A percentile compares a stretch with the other conserved stretches of the same genome.
phyloP scores from a whole-genome alignment of 2,888 invertebrate genomes.

The Drosophila setosimentum region DNA sequence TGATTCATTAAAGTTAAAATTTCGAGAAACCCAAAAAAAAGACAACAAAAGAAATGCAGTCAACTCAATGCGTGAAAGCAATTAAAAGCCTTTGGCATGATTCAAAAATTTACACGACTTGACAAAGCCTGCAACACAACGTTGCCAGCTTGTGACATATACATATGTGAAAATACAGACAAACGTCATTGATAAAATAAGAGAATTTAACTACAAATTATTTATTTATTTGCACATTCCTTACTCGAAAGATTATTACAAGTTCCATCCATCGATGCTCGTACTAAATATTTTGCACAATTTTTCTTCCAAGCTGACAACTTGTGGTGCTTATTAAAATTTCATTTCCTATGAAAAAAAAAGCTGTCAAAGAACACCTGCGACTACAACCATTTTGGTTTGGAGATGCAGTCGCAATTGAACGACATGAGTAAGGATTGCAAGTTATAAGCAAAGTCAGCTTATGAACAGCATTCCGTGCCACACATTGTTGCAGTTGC shows the following conservation, averaged over 20 bases:
- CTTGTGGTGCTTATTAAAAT: not conserved
- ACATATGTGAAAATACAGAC: not conserved
- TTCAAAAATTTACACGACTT: slow-evolving; percentile 15
- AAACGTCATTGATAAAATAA: not conserved
- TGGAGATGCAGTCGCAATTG: slow-evolving; percentile 6
- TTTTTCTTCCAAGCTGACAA: not conserved
- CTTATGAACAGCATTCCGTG: slow-evolving; percentile 12
- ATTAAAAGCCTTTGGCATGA: slow-evolving; percentile 45
- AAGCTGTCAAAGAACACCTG: slow-evolving; percentile 9
- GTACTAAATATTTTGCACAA: not conserved
- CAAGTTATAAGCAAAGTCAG: slow-evolving; percentile 19
- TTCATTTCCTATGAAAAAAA: not conserved
- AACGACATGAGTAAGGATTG: slow-evolving; percentile 13
- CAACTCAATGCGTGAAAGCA: slow-evolving; percentile 37
- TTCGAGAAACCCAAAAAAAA: slow-evolving; percentile 16
- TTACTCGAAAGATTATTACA: not conserved
- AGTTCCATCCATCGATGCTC: not conserved
- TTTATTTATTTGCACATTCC: not conserved
- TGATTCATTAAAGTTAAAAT: slow-evolving; percentile 47
- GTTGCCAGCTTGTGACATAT: slow-evolving; percentile 1
- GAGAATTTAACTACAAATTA: not conserved
- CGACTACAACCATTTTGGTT: not conserved
- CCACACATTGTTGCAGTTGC: slow-evolving; percentile 21
- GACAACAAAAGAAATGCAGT: slow-evolving; percentile 6
- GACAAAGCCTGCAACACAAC: not conserved